Evolutionary conservation across 1,140 invertebrate genomes (phyloP), one percentile per base, ranked within the genome.

Genomic region (Zeugodacus cucurbitae): DNA sequence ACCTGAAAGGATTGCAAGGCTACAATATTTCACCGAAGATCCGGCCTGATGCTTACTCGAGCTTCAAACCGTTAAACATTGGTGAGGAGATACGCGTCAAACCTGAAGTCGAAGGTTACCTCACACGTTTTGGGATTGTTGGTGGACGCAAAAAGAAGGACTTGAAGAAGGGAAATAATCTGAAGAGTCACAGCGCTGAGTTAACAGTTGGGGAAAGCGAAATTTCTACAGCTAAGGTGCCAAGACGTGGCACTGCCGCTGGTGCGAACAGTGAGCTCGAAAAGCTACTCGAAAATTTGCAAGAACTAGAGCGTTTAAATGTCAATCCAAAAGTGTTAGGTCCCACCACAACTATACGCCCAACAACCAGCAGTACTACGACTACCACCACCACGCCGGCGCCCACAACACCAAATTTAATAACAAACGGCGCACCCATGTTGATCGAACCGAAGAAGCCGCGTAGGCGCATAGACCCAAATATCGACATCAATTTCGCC

Each of bases 291-390:
- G 89, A 91, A 59, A 93, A 93, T 48, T 90, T 93, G 3, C 91
- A 93, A 74, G 92, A 92, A 64, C 86, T 93, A 34, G 94, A 94
- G 88, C 90, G 93, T 6, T 62, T 94, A 17, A 94, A 94, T 88
- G 89, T 91, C 10, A 94, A 93, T 22, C 88, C 89, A 67, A 62
- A 88, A 22, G 85, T 54, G 4, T 11, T 88, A 41, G 41, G 32
- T 17, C 88, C 87, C 14, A 86, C 88, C 4, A 44, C 78, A 67
- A 74, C 54, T 11, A 88, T 8, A 88, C 87, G 58, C 41, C 54
- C 86, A n/a, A 85, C 78, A 20, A 78, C 88, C 74, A 34, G 44
- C 89, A 62, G 20, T 87, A 89, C 0, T 0, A 90, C 89, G 4
- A 90, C 90, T 0, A 57, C 88, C 0, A 87, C 87, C 1, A n/a